Conservation (phyloP, 2,797 vertebrate species). For the Calcarius lapponicus region DNA sequence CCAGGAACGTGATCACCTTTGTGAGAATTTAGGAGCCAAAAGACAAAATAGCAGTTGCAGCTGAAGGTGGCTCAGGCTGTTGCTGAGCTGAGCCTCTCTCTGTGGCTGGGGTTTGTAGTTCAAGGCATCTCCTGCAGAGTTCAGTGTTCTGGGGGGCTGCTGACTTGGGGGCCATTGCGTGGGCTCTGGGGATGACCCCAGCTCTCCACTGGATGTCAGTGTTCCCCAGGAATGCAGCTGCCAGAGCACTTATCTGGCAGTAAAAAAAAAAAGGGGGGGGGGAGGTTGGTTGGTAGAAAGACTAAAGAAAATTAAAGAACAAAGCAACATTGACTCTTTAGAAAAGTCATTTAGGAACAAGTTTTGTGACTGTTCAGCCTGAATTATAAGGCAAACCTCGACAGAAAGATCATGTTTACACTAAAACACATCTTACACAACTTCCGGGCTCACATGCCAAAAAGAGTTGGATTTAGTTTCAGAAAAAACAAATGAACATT, state of each 20-base stretch:
- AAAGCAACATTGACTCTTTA: constrained; percentile 57
- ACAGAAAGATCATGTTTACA: constrained; percentile 62
- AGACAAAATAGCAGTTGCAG: neutral
- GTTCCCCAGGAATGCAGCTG: constrained; percentile 76
- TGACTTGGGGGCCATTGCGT: neutral
- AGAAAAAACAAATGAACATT: constrained; percentile 71
- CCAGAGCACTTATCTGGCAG: constrained; percentile 73
- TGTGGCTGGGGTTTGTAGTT: neutral
- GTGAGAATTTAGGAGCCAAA: neutral
- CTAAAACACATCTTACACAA: constrained; percentile 58
- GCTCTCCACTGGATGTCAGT: constrained; percentile 80
- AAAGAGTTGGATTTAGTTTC: constrained; percentile 70
- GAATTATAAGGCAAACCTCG: constrained; percentile 55
- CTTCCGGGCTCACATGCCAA: constrained; percentile 44
- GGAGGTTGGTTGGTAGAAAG: neutral
- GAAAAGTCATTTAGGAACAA: constrained; percentile 52
- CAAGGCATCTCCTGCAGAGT: neutral
- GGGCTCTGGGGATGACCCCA: constrained; percentile 64
- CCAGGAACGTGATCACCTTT: neutral
- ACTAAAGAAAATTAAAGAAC: constrained; percentile 35
- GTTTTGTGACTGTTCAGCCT: constrained; percentile 44
- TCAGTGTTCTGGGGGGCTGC: neutral
- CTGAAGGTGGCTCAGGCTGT: neutral
- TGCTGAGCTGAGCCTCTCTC: neutral
- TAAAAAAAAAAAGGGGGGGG: constrained; percentile 4